Evolutionary conservation across 1,140 invertebrate genomes (phyloP).

Genomic region (Meloidogyne exigua): DNA sequence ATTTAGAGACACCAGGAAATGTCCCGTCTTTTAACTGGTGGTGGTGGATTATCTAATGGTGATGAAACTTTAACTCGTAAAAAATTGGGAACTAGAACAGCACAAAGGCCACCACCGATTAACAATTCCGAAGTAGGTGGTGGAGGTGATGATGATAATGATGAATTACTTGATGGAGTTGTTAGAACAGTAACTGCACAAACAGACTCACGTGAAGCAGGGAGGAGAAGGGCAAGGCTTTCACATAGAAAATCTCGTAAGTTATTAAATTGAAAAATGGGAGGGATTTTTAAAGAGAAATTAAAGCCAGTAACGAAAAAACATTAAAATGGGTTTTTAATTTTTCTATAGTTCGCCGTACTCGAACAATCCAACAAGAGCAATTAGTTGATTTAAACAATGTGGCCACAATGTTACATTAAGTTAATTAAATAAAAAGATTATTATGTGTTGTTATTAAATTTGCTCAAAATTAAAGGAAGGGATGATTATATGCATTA

Average conservation of each 20-base stretch:
- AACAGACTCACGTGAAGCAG: slow-evolving; percentile 54
- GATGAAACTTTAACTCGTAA: slow-evolving; percentile 52
- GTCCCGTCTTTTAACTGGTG: slow-evolving; percentile 48
- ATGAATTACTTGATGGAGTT: slow-evolving; percentile 61
- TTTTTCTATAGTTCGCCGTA: slow-evolving; percentile 36
- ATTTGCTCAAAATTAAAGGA: neutral
- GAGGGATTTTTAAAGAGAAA: no score
- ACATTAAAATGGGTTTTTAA: no score
- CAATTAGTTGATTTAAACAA: slow-evolving; percentile 45
- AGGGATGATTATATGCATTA: neutral
- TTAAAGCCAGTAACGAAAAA: no score
- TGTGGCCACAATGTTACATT: neutral
- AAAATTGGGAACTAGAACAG: slow-evolving; percentile 35
- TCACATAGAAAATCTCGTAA: slow-evolving; percentile 62
- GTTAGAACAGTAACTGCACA: slow-evolving; percentile 63
- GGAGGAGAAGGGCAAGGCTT: slow-evolving; percentile 51
- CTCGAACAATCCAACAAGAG: slow-evolving; percentile 50
- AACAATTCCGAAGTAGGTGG: slow-evolving; percentile 43
- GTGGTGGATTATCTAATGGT: slow-evolving; percentile 14
- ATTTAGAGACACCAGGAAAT: slow-evolving; percentile 60
- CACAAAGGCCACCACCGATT: slow-evolving; percentile 42
- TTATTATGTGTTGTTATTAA: neutral
- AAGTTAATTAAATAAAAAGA: neutral
- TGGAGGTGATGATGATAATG: slow-evolving; percentile 45
- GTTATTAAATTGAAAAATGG: slow-evolving; percentile 15